These are phyloP conservation scores for Illadopsis cleaveri DNA, from an alignment of 2,113 vertebrate genomes.

Conservation along the genomic window DNA sequence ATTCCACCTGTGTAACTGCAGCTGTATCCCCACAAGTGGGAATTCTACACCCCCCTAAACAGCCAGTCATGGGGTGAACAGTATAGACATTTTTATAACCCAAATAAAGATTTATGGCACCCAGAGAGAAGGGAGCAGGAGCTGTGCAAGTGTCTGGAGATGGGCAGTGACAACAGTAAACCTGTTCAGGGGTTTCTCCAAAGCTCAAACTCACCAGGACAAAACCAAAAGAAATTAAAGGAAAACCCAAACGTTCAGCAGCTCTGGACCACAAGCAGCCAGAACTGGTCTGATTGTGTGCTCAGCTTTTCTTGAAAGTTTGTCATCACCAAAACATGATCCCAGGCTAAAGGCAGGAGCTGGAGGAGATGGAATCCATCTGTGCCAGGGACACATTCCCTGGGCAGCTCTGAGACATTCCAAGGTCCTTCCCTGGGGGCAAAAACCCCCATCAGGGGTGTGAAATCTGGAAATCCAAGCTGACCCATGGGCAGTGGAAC, in stretches of 20 bases:
- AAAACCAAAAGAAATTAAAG: not conserved
- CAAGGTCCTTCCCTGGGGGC: not conserved
- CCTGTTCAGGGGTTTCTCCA: not conserved
- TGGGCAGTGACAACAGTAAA: not conserved
- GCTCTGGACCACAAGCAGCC: not conserved
- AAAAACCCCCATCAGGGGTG: not conserved
- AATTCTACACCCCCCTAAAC: not conserved
- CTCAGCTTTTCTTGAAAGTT: not conserved
- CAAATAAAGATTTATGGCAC: not conserved
- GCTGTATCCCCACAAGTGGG: not conserved
- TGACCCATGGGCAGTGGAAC: not conserved
- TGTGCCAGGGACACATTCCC: not conserved
- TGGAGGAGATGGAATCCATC: not conserved
- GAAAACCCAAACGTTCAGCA: not conserved
- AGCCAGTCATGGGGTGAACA: not conserved
- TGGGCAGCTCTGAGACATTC: not conserved
- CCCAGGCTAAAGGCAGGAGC: not conserved
- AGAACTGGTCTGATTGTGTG: accelerated
- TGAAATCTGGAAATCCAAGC: not conserved
- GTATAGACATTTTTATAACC: not conserved
- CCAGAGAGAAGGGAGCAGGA: not conserved
- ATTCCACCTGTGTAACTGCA: not conserved
- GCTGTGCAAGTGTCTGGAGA: not conserved
- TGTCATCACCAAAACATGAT: not conserved
- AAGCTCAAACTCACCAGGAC: not conserved